phyloP scores from a whole-genome alignment of 1,140 invertebrate genomes.

The Aphaenogaster floridana region DNA sequence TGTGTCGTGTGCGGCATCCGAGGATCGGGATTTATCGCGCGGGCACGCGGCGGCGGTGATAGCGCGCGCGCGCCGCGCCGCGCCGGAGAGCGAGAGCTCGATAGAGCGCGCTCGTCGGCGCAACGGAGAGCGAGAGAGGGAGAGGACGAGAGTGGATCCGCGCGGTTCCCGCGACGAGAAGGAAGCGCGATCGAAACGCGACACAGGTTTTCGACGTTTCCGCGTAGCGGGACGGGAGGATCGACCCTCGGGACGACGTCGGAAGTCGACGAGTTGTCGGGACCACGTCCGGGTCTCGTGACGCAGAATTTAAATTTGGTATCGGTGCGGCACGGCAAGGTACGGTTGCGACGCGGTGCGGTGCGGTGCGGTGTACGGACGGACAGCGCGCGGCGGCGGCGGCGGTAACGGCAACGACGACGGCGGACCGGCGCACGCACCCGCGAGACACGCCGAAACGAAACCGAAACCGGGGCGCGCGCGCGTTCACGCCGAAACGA shows the following conservation, averaged over 20 bases:
- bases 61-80: conserved; percentile 10
- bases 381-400: neutral
- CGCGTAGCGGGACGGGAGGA: neutral
- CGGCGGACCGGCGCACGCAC: conserved; percentile 20
- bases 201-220: neutral
- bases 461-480: too few relatives aligned
- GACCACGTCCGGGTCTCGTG: neutral
- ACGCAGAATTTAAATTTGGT: conserved; percentile 50
- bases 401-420: neutral
- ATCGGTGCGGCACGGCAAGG: neutral
- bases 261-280: neutral
- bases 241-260: neutral
- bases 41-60: neutral
- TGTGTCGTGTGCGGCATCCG: neutral
- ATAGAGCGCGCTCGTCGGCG: conserved; percentile 32
- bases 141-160: conserved; percentile 32
- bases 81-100: conserved; percentile 37
- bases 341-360: neutral
- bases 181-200: neutral
- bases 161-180: conserved; percentile 23
- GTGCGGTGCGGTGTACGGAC: neutral
- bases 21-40: conserved; percentile 55
- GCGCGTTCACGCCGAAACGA: neutral
- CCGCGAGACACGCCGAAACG: conserved; percentile 19
- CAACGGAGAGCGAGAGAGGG: neutral